Evolutionary conservation across 2,888 invertebrate species (phyloP).

Genomic region (Acronicta psi): DNA sequence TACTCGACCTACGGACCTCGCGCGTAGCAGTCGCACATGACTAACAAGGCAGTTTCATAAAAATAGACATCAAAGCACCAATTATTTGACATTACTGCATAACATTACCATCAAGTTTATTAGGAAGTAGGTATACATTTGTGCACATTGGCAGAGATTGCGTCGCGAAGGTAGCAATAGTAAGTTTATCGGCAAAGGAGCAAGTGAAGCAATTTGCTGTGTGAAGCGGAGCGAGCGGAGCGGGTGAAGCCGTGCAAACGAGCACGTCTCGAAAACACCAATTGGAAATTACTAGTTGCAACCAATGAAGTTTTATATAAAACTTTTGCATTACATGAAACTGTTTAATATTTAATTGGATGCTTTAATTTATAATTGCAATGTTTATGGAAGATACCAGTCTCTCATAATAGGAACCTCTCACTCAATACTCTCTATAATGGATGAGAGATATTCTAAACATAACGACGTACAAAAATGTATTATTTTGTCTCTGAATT

Average conservation of each 20-base stretch:
- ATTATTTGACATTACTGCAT: no score
- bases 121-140: slow-evolving; percentile 24
- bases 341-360: neutral
- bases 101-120: slow-evolving; percentile 22
- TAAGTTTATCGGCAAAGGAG: slow-evolving; percentile 45
- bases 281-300: slow-evolving; percentile 57
- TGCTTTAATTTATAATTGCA: neutral
- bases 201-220: slow-evolving; percentile 62
- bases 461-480: no score
- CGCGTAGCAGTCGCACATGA: no score
- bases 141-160: slow-evolving; percentile 22
- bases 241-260: slow-evolving; percentile 55
- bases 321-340: slow-evolving; percentile 10
- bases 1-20: no score
- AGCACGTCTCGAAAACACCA: slow-evolving; percentile 52
- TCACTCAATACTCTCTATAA: no score
- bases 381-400: no score
- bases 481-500: no score
- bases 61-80: no score
- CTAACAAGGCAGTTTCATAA: no score
- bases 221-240: slow-evolving; percentile 39
- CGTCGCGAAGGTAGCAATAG: slow-evolving; percentile 35
- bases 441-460: no score
- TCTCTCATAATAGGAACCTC: no score
- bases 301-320: slow-evolving; percentile 25